Conservation (phyloP, 2,888 invertebrate genomes). For the Ellobium chinense region DNA sequence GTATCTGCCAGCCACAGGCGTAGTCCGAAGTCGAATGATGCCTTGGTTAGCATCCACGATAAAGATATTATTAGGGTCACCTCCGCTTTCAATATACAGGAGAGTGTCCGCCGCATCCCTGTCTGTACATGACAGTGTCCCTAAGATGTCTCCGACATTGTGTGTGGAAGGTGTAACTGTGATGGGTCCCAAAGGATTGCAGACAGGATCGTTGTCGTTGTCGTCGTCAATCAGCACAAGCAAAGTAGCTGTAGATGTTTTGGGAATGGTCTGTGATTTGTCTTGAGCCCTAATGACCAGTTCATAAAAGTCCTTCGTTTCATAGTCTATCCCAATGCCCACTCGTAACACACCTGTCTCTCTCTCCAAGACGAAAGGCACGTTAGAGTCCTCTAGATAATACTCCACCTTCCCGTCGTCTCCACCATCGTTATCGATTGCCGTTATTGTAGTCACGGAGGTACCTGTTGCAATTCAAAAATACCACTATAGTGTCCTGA, state of each 20-base stretch:
- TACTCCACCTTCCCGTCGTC: conserved; percentile 21
- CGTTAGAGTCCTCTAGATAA: conserved; percentile 6
- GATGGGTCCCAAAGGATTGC: conserved; percentile 14
- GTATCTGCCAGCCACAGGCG: conserved; percentile 49
- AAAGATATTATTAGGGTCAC: conserved; percentile 4
- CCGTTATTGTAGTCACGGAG: neutral
- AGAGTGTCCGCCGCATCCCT: neutral
- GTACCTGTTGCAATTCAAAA: conserved; percentile 13
- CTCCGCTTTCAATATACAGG: neutral
- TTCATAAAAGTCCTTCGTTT: conserved; percentile 26
- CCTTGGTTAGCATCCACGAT: neutral
- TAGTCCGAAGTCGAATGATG: neutral
- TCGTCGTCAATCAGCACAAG: conserved; percentile 64
- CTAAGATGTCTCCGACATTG: neutral
- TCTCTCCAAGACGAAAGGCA: conserved; percentile 29
- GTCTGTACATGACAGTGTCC: conserved; percentile 24
- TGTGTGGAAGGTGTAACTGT: neutral
- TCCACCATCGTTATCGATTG: conserved; percentile 23
- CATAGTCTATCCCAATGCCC: conserved; percentile 27
- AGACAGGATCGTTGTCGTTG: conserved; percentile 69
- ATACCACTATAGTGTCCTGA: too few relatives aligned
- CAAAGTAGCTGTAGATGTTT: conserved; percentile 54
- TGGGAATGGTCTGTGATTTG: neutral
- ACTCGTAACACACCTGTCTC: conserved; percentile 27
- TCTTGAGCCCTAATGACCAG: conserved; percentile 33